A percentile compares a stretch with the other conserved stretches of the same genome.
Evolutionary conservation across 2,113 vertebrate genomes (phyloP).

Genomic region (Tricholaema leucomelas): DNA sequence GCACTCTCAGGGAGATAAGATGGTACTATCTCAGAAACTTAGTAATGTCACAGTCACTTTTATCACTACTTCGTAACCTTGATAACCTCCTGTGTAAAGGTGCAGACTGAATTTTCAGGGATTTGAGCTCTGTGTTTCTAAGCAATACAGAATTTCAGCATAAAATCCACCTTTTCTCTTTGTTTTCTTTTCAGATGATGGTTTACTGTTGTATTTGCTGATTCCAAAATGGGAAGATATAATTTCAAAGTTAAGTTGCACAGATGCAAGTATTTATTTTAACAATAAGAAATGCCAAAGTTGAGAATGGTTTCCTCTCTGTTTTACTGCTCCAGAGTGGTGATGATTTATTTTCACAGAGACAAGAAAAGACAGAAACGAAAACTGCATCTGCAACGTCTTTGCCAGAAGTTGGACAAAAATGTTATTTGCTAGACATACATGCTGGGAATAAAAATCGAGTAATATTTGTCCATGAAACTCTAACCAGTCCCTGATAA

Average conservation of each 20-base stretch:
- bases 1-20: background rate
- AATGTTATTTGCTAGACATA: conserved; percentile 36
- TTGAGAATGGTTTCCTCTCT: conserved; percentile 30
- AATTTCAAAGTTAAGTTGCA: conserved; percentile 29
- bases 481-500: background rate
- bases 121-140: background rate
- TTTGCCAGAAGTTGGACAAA: conserved; percentile 31
- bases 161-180: background rate
- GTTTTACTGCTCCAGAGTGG: background rate
- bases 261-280: conserved; percentile 49
- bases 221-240: conserved; percentile 2
- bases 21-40: background rate
- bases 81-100: background rate
- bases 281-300: conserved; percentile 31
- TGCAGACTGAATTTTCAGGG: background rate
- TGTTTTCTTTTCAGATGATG: conserved; percentile 21
- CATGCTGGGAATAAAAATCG: conserved; percentile 49
- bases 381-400: conserved; percentile 55
- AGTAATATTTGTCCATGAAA: background rate
- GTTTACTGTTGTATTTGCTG: background rate
- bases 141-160: background rate
- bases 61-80: background rate
- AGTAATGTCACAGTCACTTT: background rate
- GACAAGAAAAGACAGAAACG: conserved; percentile 35
- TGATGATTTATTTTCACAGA: conserved; percentile 51